These are phyloP conservation scores for Drosophila ironensis DNA, from an alignment of 1,140 invertebrate genomes.

Conservation along the genomic window DNA sequence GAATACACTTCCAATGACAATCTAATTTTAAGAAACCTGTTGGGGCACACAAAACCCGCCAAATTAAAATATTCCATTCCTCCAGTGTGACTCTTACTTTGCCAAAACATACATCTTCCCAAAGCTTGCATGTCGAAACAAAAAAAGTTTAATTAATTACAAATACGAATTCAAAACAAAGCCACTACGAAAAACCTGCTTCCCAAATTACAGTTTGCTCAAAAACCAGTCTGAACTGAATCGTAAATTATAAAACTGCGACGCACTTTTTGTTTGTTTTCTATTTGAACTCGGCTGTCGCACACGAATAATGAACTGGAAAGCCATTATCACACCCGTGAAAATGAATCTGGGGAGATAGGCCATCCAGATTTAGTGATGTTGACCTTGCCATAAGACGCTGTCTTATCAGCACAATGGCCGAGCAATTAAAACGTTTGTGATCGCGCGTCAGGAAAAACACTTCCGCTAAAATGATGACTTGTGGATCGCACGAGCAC, in stretches of 20 bases:
- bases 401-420: conserved; percentile 17
- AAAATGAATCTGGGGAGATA: conserved; percentile 1
- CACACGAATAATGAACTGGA: conserved; percentile 18
- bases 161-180: conserved; percentile 28
- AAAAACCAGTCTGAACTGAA: conserved; percentile 37
- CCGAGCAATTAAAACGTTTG: conserved; percentile 10
- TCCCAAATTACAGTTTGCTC: conserved; percentile 44
- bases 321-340: conserved; percentile 25
- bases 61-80: conserved; percentile 5
- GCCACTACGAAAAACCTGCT: conserved; percentile 43
- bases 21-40: conserved; percentile 10
- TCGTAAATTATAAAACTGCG: conserved; percentile 39
- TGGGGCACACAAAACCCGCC: not conserved
- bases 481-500: conserved; percentile 16
- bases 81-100: conserved; percentile 24
- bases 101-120: conserved; percentile 16
- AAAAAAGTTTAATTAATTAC: conserved; percentile 27
- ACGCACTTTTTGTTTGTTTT: conserved; percentile 51
- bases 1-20: not conserved
- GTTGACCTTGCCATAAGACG: conserved; percentile 41
- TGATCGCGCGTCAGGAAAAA: not conserved
- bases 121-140: conserved; percentile 6
- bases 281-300: conserved; percentile 2
- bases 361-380: conserved; percentile 4
- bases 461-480: conserved; percentile 14